Evolutionary conservation across 2,113 vertebrate species (phyloP).

Genomic region (Opisthocomus hoazin): DNA sequence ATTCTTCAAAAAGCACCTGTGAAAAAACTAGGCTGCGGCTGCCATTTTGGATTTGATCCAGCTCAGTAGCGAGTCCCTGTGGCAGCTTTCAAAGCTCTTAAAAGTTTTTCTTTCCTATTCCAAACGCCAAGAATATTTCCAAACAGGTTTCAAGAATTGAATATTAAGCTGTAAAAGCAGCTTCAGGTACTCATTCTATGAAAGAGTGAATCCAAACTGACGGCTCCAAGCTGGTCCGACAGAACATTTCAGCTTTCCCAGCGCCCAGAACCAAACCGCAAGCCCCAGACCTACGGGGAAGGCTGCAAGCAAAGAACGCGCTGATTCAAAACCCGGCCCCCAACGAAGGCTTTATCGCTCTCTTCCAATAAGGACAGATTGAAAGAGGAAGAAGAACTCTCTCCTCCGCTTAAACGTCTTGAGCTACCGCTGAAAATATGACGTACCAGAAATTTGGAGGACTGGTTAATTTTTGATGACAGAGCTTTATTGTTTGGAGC

Average conservation of each 20-base stretch:
- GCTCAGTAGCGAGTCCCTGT: constrained; percentile 49
- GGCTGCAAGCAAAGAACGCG: neutral
- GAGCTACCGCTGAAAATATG: neutral
- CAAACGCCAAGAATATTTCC: constrained; percentile 41
- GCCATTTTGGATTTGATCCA: constrained; percentile 52
- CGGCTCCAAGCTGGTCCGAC: neutral
- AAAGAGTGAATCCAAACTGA: neutral
- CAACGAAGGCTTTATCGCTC: neutral
- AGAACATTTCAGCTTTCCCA: neutral
- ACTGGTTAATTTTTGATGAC: constrained; percentile 62
- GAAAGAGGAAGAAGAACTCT: neutral
- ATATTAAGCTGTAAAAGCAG: constrained; percentile 63
- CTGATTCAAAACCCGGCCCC: neutral
- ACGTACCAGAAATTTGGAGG: neutral
- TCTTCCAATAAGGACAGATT: neutral
- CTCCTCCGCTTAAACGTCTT: neutral
- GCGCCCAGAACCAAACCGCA: neutral
- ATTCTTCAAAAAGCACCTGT: constrained; percentile 63
- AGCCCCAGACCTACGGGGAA: neutral
- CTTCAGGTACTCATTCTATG: constrained; percentile 5
- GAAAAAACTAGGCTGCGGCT: constrained; percentile 26
- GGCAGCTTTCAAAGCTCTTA: constrained; percentile 52
- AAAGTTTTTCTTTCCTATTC: constrained; percentile 42
- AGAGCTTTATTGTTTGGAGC: constrained; percentile 66
- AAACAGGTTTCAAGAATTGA: constrained; percentile 60